Evolutionary conservation across 2,888 invertebrate genomes (phyloP), one percentile per base, ranked within the genome.

Genomic region (Drosophila pseudotalamancana): DNA sequence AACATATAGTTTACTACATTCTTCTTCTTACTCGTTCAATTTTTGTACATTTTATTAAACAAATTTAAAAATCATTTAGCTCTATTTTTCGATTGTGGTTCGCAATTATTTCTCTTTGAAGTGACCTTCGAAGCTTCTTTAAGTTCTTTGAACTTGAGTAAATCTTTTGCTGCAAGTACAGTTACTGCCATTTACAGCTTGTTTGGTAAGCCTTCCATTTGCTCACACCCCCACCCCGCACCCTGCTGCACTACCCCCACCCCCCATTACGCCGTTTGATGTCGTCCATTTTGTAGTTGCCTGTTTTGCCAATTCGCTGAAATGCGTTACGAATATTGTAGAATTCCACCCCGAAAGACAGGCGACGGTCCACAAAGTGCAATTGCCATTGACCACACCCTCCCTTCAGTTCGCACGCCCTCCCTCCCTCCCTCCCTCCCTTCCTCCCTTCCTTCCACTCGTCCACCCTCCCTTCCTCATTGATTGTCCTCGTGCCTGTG

Each of bases 301-400:
- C 50, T 12, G 25, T 31, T 46, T 34, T 71, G 65, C 32, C 59
- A 71, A 75, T 72, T 55, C 46, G 40, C 18, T 42, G 14, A 65
- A 72, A 72, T 65, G 59, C 72, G 55, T 53, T 5, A 53, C 57
- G 61, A 72, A 62, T 72, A 62, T n/a, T 35, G 21, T 31, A 18
- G n/a, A 72, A 57, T 68, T 74, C 74, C 63, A 74, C 74, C 74
- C 74, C 69, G 60, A 74, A 72, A 40, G 12, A 5, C 16, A 14
- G 37, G 2, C 14, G 29, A 23, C 27, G 16, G 27, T 61, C 23
- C 46, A 51, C 34, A 34, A 25, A 61, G 25, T 77, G 73, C 69
- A 69, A 64, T 73, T 59, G 70, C 46, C 54, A 60, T 73, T 76
- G 75, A 76, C 75, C 75, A 76, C 75, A 76, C 75, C 75, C 78